Evolutionary conservation across 1,140 invertebrate species (phyloP).

Genomic region (Ridgeia piscesae): DNA sequence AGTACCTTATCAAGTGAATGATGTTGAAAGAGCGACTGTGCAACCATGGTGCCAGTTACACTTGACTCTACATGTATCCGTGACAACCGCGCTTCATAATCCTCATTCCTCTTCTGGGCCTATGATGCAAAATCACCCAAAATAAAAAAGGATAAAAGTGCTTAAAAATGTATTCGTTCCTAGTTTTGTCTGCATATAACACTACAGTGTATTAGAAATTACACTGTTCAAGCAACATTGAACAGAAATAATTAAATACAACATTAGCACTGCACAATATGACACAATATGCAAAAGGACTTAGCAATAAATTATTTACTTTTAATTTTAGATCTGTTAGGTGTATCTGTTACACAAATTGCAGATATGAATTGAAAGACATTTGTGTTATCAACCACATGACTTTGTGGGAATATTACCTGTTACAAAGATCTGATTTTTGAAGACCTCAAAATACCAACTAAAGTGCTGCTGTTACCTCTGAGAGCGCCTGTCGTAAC

Average conservation of each 20-base stretch:
- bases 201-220: not conserved
- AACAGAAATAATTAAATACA: not conserved
- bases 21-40: conserved; percentile 35
- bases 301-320: not conserved
- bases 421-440: not conserved
- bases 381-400: not conserved
- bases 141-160: too few relatives aligned
- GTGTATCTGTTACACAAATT: not conserved
- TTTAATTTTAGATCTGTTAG: not conserved
- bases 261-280: not conserved
- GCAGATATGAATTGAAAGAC: not conserved
- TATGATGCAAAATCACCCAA: conserved; percentile 33
- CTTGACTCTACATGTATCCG: conserved; percentile 66
- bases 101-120: conserved; percentile 73
- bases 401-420: not conserved
- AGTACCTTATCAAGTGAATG: conserved; percentile 24
- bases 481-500: conserved; percentile 52
- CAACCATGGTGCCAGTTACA: conserved; percentile 31
- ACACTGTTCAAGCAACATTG: not conserved
- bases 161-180: too few relatives aligned
- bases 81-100: conserved; percentile 67
- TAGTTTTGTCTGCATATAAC: too few relatives aligned
- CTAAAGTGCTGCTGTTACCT: conserved; percentile 47
- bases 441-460: not conserved
- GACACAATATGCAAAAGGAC: not conserved